Base-by-base conservation (phyloP, 2,113 vertebrate genomes). In the Amblyopsis rosae region DNA sequence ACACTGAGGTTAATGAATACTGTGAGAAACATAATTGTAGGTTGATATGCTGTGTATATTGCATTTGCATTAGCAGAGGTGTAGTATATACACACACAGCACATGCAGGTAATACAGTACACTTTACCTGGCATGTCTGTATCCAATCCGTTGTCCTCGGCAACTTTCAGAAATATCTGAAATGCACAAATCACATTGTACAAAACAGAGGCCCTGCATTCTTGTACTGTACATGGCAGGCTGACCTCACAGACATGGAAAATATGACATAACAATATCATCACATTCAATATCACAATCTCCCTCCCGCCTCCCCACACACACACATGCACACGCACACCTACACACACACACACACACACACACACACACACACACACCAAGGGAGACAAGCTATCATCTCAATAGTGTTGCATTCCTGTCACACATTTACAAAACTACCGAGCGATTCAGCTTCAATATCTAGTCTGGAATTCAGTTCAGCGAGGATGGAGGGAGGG, bases 161-260 rank as follows among this genome's bases (percentile, higher is more conserved):
- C 98, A 80, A 99, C 96, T 90, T 98, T 98, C 16, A 99, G 94
- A 67, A 99, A 99, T 78, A 99, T 98, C 98, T 99, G 91, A 64
- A 75, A 47, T 46, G 0, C 81, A 73, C 6, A 80, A 51, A 63
- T n/a, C 0, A 12, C 12, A 13, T 45, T 45, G 6, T 17, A 12
- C 35, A 33, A 13, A 32, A 35, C 17, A 64, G 35, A 41, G 35
- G 35, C 35, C 35, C 35, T 41, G 35, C 7, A 41, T 41, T 6
- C 35, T 41, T 41, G 35, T 41, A 41, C 35, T 41, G 35, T 41
- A 41, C 35, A 41, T 41, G 35, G 7, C 35, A 41, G 35, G 35
- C 35, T 26, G 26, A 26, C 2, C 4, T 41, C 5, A 41, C 35
- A 41, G 7, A 41, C 3, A 3, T 41, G 35, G 35, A 41, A 41